Evolutionary conservation across 2,888 invertebrate species (phyloP).

Genomic region (Drosophila koepferae): DNA sequence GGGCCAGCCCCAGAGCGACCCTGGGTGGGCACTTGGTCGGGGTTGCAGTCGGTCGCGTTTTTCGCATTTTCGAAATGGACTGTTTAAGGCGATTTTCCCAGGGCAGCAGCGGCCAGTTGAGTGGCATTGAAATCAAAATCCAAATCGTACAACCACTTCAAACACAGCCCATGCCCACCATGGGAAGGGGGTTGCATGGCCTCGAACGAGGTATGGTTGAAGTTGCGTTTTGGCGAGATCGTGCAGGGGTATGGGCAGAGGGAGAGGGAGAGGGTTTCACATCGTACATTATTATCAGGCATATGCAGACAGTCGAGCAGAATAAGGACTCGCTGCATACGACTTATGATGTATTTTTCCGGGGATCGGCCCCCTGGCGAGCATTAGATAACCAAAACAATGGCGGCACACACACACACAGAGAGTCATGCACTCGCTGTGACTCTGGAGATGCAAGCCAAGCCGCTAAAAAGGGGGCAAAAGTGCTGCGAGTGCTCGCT

Average conservation of each 20-base stretch:
- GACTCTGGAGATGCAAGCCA: conserved; percentile 31
- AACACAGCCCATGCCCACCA: conserved; percentile 27
- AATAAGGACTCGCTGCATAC: conserved; percentile 38
- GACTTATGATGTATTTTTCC: conserved; percentile 70
- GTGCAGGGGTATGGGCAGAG: not conserved
- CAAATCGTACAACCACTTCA: conserved; percentile 78
- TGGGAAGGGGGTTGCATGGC: conserved; percentile 6
- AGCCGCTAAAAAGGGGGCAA: conserved; percentile 14
- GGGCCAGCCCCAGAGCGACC: not conserved
- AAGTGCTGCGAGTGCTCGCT: conserved; percentile 22
- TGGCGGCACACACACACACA: conserved; percentile 45
- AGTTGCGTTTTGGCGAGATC: conserved; percentile 13
- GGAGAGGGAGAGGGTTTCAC: too few relatives aligned
- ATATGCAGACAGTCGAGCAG: conserved; percentile 55
- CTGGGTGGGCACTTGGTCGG: conserved; percentile 15
- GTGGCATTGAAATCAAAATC: conserved; percentile 81
- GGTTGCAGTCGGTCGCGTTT: conserved; percentile 54
- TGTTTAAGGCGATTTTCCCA: conserved; percentile 81
- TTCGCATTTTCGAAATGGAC: conserved; percentile 73
- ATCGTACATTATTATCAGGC: conserved; percentile 51
- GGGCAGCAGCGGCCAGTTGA: conserved; percentile 69
- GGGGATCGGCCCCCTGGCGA: conserved; percentile 41
- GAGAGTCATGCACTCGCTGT: not conserved
- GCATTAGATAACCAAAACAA: conserved; percentile 75
- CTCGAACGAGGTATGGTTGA: not conserved